These are phyloP conservation scores for Ctenomys sociabilis DNA, from an alignment of 2,113 vertebrate species.

Conservation along the genomic window DNA sequence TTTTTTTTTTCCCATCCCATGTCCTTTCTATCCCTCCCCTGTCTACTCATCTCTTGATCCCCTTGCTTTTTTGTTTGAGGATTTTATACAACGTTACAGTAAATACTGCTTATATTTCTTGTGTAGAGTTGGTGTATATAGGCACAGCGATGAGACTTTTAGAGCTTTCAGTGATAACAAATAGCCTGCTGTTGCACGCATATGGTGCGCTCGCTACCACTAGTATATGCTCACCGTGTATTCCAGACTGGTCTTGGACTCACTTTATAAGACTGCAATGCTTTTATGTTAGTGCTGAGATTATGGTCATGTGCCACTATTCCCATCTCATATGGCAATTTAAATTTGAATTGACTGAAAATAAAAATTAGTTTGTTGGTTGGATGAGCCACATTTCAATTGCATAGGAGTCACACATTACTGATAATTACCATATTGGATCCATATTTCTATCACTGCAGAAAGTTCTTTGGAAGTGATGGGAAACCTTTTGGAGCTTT, in stretches of 20 bases:
- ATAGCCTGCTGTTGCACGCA: not conserved
- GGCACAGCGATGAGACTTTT: not conserved
- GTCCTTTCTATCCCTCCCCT: not conserved
- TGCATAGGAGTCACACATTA: not conserved
- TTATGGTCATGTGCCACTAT: not conserved
- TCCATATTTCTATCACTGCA: not conserved
- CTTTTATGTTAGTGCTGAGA: not conserved
- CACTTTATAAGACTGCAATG: too few relatives aligned
- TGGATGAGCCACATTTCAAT: not conserved
- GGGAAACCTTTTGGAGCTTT: not conserved
- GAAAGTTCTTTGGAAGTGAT: not conserved
- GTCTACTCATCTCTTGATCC: not conserved
- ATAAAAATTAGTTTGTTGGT: slow-evolving; percentile 21
- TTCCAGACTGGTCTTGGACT: not conserved
- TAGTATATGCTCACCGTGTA: not conserved
- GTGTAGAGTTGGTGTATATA: not conserved
- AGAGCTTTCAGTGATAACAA: not conserved
- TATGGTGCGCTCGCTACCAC: not conserved
- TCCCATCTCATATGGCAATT: slow-evolving; percentile 27
- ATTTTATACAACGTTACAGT: not conserved
- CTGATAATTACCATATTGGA: not conserved
- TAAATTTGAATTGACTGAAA: slow-evolving; percentile 53
- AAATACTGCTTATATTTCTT: not conserved
- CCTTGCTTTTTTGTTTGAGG: not conserved
- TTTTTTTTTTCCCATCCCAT: not conserved